These are phyloP conservation scores for Mionectes olivaceus DNA, from an alignment of 2,797 vertebrate genomes.

Conservation along the genomic window DNA sequence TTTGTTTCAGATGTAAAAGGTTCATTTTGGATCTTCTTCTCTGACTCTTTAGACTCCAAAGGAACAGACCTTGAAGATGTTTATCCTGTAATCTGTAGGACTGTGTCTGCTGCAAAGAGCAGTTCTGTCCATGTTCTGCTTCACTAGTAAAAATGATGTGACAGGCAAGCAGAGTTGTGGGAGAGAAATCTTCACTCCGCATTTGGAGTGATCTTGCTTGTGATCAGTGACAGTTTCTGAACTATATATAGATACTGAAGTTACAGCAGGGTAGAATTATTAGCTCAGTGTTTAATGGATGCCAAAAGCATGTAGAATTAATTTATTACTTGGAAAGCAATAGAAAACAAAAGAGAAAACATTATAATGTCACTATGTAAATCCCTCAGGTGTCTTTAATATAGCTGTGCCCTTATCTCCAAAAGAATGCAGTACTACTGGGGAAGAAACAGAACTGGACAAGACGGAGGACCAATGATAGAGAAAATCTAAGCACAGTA, in stretches of 20 bases:
- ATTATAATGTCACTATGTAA: neutral
- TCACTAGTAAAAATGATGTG: conserved; percentile 42
- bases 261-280: conserved; percentile 1
- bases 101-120: neutral
- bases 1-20: neutral
- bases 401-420: neutral
- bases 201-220: neutral
- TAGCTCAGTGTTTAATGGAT: neutral
- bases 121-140: conserved; percentile 29
- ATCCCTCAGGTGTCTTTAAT: neutral
- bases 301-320: neutral
- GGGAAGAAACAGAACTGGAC: neutral
- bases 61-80: neutral
- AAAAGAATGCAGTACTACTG: neutral
- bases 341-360: neutral
- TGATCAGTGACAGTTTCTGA: conserved; percentile 26
- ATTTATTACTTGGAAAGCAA: neutral
- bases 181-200: conserved; percentile 23
- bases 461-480: neutral
- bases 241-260: neutral
- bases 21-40: neutral
- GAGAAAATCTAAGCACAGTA: neutral
- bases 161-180: conserved; percentile 1
- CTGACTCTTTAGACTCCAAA: neutral
- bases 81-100: conserved; percentile 6